Conservation (phyloP, 2,797 vertebrate species). For the Propithecus perrieri region DNA sequence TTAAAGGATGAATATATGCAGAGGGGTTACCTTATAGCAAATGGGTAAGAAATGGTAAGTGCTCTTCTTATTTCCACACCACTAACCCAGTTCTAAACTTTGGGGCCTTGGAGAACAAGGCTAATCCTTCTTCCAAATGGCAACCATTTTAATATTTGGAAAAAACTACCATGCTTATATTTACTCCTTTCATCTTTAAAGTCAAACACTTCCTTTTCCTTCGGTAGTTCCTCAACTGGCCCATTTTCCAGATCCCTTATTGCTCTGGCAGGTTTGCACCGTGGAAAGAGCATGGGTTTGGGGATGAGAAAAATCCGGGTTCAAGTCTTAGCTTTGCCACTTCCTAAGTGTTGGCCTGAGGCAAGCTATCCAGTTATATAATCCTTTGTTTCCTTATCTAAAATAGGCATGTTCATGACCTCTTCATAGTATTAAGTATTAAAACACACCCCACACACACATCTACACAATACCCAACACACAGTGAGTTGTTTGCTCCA, state of each 20-base stretch:
- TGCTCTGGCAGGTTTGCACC: neutral
- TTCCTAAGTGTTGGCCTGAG: neutral
- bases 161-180: neutral
- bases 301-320: neutral
- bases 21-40: neutral
- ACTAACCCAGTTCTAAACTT: neutral
- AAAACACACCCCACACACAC: neutral
- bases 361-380: neutral
- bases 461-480: neutral
- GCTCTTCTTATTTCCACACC: fast-evolving
- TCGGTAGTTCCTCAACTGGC: neutral
- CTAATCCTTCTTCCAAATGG: neutral
- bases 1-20: neutral
- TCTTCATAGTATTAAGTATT: neutral
- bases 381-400: neutral
- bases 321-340: neutral
- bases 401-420: neutral
- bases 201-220: neutral
- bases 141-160: neutral
- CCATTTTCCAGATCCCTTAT: neutral
- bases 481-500: neutral
- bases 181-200: neutral
- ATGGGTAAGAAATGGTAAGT: neutral
- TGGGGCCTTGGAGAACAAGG: neutral
- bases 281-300: neutral